Base-by-base conservation (phyloP, 2,113 vertebrate species). In the Dipodomys spectabilis region DNA sequence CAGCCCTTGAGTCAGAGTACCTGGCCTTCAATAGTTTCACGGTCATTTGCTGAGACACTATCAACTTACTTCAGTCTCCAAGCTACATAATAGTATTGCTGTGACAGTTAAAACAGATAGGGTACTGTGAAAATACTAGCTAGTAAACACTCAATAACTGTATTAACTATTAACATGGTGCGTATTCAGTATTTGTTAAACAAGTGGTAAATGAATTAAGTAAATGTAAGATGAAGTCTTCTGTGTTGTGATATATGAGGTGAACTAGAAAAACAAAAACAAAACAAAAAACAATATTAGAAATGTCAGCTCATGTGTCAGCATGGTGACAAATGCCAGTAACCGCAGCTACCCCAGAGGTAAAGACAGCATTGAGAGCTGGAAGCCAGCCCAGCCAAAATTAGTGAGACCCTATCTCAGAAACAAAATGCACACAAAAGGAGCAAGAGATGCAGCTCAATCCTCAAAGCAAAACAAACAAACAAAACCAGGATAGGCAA, bases 121-220 rank as follows among this genome's bases (percentile, higher is more conserved):
- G 53, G 16, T 15, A 25, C n/a, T 27, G 62, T 86, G 68, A 86
- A 91, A 75, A 27, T 32, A 86, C 65, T 53, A 57, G 23, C 45
- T 57, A 82, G 82, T 28, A 86, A 82, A 82, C 78, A 27, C n/a
- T 93, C 69, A 20, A 5, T 53, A 82, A n/a, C 3, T 11, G 0
- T 82, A 77, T 27, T 22, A 62, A 15, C 49, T 75, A 64, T 44
- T 89, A 57, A 32, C 49, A 62, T 68, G 60, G 25, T 60, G 8
- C 68, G 53, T 57, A 18, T 57, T 57, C 53, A 57, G 53, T 69
- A 73, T 86, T 72, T 94, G 28, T 82, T 89, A 91, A 88, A 88
- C 77, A 91, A 88, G 30, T 86, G 18, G 49, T 3, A 7, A 6
- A 75, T 77, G 30, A 82, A 71, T 89, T 7, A 71, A 89, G 91